Percentiles rank a stretch among this genome's conserved stretches.
Conservation (phyloP, 2,888 invertebrate genomes). For the Melanophora roralis region DNA sequence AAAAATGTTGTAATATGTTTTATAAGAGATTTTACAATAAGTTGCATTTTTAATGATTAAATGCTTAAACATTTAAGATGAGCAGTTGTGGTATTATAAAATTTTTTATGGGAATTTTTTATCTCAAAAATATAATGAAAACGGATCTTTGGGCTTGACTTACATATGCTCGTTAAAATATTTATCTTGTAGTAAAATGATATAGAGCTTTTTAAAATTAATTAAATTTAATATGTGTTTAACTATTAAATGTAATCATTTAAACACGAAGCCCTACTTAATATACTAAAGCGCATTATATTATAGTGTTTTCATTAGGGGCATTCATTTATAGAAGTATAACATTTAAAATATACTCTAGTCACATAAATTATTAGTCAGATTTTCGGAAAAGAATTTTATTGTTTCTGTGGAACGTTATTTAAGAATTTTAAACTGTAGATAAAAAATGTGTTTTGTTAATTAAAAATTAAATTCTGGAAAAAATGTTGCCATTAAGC, state of each 20-base stretch:
- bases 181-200: not conserved
- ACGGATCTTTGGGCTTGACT: conserved; percentile 25
- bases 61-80: no score
- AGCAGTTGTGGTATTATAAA: no score
- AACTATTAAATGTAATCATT: conserved; percentile 23
- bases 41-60: no score
- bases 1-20: no score
- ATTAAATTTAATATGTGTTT: conserved; percentile 55
- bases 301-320: not conserved
- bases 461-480: conserved; percentile 23
- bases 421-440: no score
- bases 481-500: not conserved
- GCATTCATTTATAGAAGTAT: not conserved
- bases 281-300: conserved; percentile 32
- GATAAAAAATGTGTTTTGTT: not conserved
- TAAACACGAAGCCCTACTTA: conserved; percentile 2
- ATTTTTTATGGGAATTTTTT: not conserved
- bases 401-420: no score
- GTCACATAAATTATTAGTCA: no score
- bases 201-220: conserved; percentile 36
- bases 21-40: no score
- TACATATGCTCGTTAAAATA: not conserved
- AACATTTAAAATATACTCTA: no score
- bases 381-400: no score
- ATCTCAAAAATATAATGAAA: not conserved